Evolutionary conservation across 2,797 vertebrate genomes (phyloP).

Genomic region (Chaetodon trifasciatus): DNA sequence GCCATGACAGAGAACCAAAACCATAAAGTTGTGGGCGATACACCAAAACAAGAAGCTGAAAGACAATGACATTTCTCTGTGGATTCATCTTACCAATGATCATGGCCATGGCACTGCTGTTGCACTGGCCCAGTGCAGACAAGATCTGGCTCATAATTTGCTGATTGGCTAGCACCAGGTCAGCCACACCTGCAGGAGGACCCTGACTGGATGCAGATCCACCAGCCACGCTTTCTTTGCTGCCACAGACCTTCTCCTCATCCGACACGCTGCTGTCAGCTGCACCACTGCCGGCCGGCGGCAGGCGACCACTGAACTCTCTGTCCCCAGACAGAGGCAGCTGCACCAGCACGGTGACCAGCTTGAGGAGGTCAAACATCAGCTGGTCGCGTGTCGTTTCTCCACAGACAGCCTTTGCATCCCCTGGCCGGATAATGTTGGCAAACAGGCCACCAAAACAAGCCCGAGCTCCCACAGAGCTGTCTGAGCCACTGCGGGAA

Average conservation of each 20-base stretch:
- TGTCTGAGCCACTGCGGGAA: constrained; percentile 97
- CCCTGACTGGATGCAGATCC: constrained; percentile 87
- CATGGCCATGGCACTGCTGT: constrained; percentile 99
- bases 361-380: constrained; percentile 98
- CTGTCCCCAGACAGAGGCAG: constrained; percentile 95
- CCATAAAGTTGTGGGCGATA: neutral
- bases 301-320: constrained; percentile 93
- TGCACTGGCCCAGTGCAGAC: constrained; percentile 97
- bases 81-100: constrained; percentile 91
- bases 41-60: neutral
- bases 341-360: constrained; percentile 96
- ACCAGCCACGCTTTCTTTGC: constrained; percentile 92
- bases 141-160: constrained; percentile 99
- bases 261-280: constrained; percentile 95
- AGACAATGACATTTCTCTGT: neutral
- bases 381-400: constrained; percentile 98
- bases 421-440: constrained; percentile 97
- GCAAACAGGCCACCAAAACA: constrained; percentile 98
- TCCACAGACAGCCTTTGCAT: constrained; percentile 96
- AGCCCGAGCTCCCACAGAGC: constrained; percentile 96
- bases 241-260: constrained; percentile 97
- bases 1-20: neutral
- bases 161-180: constrained; percentile 97
- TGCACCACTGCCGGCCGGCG: constrained; percentile 86
- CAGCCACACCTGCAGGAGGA: constrained; percentile 92